phyloP scores from a whole-genome alignment of 2,113 vertebrate genomes.

The Candoia aspera region DNA sequence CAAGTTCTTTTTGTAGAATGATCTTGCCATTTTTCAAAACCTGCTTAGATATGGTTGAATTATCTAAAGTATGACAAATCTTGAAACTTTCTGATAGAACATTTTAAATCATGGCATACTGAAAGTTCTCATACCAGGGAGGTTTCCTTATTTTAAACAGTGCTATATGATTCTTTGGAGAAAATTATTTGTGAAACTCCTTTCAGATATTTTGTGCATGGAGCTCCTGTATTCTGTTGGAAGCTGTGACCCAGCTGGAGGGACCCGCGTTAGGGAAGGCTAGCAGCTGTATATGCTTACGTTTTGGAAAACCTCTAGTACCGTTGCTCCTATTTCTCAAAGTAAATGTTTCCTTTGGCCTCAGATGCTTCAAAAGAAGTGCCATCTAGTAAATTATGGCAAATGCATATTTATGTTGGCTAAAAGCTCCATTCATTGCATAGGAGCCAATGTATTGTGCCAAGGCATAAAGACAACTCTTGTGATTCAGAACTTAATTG shows the following conservation, averaged over 20 bases:
- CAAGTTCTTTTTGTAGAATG: background rate
- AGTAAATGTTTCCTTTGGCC: background rate
- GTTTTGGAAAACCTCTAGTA: background rate
- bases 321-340: background rate
- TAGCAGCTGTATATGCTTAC: background rate
- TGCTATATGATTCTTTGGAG: slow-evolving; percentile 25
- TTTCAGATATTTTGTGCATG: background rate
- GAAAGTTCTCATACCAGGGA: background rate
- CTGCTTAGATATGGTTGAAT: background rate
- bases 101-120: background rate
- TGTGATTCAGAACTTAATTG: background rate
- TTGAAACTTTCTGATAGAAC: background rate
- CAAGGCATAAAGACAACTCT: background rate
- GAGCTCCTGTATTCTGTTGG: background rate
- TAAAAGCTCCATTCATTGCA: background rate
- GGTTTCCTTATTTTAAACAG: background rate
- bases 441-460: background rate
- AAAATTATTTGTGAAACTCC: background rate
- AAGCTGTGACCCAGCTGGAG: background rate
- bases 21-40: background rate
- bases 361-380: background rate
- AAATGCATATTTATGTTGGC: background rate
- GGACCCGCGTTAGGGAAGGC: background rate
- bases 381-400: background rate
- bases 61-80: background rate